Base-by-base conservation (phyloP, 2,113 vertebrate species). In the Pipra filicauda region DNA sequence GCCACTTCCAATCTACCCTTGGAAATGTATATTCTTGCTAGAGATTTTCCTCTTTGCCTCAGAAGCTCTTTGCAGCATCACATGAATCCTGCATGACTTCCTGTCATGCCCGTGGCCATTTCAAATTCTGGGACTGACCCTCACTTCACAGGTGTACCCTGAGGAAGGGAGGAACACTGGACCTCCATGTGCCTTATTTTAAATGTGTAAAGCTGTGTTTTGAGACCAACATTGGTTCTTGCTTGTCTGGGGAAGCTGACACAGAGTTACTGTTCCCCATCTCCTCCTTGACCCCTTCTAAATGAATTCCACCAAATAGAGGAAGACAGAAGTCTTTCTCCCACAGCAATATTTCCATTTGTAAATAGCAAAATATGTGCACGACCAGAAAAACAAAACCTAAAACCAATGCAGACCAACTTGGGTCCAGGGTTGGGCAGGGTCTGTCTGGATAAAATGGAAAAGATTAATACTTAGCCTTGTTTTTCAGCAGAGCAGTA, bases 391-490 rank as follows among this genome's bases (percentile, higher is more conserved):
- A 35, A 67, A 31, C 52, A 84, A 80, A 69, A 31, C 16, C 15
- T 43, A 37, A 85, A 55, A 89, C 1, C 13, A 39, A 3, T 4
- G 5, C 21, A 51, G 51, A 41, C 5, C 21, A 44, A 2, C 31
- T 43, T 71, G 17, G 6, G 20, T 69, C 33, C 30, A 48, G 11
- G 14, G 11, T 5, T 75, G 73, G 24, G 43, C 23, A 65, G 15
- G 9, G 11, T 67, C 62, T 82, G 23, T 70, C 49, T 83, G 75
- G 12, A 69, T 52, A 55, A 91, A 94, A 80, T 77, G 43, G 55
- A 85, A 94, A 88, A 92, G 52, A 59, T 95, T 92, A 88, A 33
- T 80, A 57, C 20, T 41, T 51, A 77, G 24, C 51, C 92, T 87
- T 85, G 64, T 28, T 83, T 96, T 91, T 92, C 86, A 95, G 28